These are phyloP conservation scores for Mimachlamys varia DNA, from an alignment of 2,888 invertebrate species.

Conservation along the genomic window DNA sequence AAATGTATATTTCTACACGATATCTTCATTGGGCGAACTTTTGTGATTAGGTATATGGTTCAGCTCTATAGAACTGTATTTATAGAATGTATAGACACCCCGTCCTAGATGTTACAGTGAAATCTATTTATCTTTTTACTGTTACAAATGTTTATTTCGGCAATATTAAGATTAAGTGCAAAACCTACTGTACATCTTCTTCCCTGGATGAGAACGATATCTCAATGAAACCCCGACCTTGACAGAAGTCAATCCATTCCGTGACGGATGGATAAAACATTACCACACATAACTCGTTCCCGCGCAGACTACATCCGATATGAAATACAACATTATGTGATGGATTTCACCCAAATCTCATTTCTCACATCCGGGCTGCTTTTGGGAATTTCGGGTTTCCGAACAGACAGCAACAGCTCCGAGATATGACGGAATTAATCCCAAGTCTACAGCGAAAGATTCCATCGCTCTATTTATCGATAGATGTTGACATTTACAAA, in stretches of 20 bases:
- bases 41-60: neutral
- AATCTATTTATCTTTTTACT: neutral
- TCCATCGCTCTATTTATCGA: neutral
- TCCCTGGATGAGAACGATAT: neutral
- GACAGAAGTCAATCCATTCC: neutral
- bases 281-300: conserved; percentile 20
- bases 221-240: conserved; percentile 4
- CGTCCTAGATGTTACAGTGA: neutral
- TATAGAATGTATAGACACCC: neutral
- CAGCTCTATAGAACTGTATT: neutral
- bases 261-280: neutral
- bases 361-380: neutral
- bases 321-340: conserved; percentile 10
- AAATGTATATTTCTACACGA: neutral
- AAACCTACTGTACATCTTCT: neutral
- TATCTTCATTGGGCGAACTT: neutral
- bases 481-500: conserved; percentile 4
- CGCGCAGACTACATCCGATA: neutral
- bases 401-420: neutral
- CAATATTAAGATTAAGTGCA: neutral
- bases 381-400: neutral
- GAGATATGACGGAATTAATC: conserved; percentile 25
- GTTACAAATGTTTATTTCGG: conserved; percentile 23
- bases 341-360: conserved; percentile 24
- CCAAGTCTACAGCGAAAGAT: neutral